A percentile compares a stretch with the other conserved stretches of the same genome.
Conservation (phyloP, 2,113 vertebrate genomes). For the Aegotheles bennettii region DNA sequence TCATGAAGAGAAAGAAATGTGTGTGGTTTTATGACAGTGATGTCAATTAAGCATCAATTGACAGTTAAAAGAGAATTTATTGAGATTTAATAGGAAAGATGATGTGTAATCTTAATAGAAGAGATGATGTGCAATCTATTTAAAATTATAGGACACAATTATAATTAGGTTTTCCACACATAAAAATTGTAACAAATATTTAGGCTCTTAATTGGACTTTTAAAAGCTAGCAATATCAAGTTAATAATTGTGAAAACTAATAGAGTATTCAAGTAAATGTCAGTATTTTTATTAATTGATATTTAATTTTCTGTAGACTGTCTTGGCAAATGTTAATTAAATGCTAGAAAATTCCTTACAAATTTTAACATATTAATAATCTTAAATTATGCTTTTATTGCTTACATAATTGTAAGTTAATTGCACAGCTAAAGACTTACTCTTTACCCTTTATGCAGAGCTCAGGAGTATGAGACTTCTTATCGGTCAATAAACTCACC, state of each 20-base stretch:
- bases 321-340: conserved; percentile 75
- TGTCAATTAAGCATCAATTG: conserved; percentile 11
- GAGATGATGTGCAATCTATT: conserved; percentile 34
- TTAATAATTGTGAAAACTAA: conserved; percentile 76
- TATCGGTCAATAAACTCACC: not conserved
- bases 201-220: conserved; percentile 73
- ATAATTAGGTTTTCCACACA: conserved; percentile 67
- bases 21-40: not conserved
- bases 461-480: not conserved
- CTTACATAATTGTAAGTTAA: conserved; percentile 65
- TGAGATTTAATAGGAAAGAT: conserved; percentile 45
- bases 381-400: conserved; percentile 66
- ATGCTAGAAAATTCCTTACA: conserved; percentile 65
- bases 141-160: conserved; percentile 68
- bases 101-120: not conserved
- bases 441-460: not conserved
- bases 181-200: conserved; percentile 71
- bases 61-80: conserved; percentile 34
- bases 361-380: conserved; percentile 67
- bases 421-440: conserved; percentile 12
- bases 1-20: conserved; percentile 26
- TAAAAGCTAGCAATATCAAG: conserved; percentile 54
- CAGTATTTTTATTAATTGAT: conserved; percentile 69
- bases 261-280: conserved; percentile 69
- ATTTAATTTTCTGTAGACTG: conserved; percentile 67